Conservation (phyloP, 2,888 invertebrate genomes). For the Philereme transversata region DNA sequence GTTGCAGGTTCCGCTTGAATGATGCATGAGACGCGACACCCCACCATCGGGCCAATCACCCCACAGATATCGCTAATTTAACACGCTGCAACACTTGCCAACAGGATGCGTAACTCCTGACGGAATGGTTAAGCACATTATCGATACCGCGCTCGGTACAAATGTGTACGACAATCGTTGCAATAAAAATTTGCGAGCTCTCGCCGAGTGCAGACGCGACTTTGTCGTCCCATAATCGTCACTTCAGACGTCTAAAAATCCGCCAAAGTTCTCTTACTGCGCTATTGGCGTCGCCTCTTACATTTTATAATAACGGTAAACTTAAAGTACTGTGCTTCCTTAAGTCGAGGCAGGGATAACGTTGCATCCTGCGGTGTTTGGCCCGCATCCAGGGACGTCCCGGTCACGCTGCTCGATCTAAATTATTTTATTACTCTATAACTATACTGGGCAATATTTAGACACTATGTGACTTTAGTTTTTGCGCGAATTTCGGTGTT, state of each 20-base stretch:
- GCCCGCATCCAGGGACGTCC: conserved; percentile 56
- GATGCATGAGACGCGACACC: conserved; percentile 55
- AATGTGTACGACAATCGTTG: conserved; percentile 43
- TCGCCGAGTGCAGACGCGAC: conserved; percentile 41
- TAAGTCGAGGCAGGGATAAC: conserved; percentile 52
- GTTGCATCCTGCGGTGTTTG: conserved; percentile 58
- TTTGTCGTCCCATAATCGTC: conserved; percentile 53
- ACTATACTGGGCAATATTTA: conserved; percentile 53
- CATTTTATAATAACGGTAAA: conserved; percentile 63
- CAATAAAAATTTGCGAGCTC: conserved; percentile 61
- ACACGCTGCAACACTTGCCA: conserved; percentile 53
- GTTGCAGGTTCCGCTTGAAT: conserved; percentile 64
- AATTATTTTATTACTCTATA: conserved; percentile 70
- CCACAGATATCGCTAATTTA: conserved; percentile 52
- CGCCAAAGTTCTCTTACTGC: conserved; percentile 43
- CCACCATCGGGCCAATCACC: conserved; percentile 14
- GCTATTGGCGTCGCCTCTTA: conserved; percentile 53
- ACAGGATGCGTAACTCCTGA: conserved; percentile 39
- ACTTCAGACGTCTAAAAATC: conserved; percentile 57
- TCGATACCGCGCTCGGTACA: conserved; percentile 40
- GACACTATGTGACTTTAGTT: conserved; percentile 33
- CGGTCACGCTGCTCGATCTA: conserved; percentile 45
- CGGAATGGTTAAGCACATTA: conserved; percentile 39
- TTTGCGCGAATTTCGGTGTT: conserved; percentile 40
- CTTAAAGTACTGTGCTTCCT: conserved; percentile 58